These are phyloP conservation scores for Erythrolamprus reginae DNA, from an alignment of 2,113 vertebrate species.

Conservation along the genomic window DNA sequence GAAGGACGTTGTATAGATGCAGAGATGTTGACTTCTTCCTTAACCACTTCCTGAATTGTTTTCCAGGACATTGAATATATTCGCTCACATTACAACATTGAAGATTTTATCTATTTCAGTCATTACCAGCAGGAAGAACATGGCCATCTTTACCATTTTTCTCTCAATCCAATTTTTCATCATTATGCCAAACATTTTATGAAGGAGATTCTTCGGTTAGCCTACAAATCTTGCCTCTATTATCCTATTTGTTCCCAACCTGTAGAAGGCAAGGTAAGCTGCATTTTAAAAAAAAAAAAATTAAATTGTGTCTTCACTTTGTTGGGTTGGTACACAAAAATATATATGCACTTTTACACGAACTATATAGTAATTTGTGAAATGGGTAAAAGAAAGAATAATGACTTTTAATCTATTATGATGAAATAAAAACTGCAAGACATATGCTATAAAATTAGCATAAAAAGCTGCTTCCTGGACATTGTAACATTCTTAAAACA, in stretches of 20 bases:
- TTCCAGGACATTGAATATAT: slow-evolving; percentile 84
- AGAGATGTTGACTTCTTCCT: background rate
- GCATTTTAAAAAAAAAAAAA: too few relatives aligned
- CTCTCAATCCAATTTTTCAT: slow-evolving; percentile 73
- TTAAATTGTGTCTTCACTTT: background rate
- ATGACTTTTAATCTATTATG: background rate
- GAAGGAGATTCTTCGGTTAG: slow-evolving; percentile 83
- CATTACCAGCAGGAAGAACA: slow-evolving; percentile 80
- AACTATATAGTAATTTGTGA: background rate
- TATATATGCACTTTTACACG: background rate
- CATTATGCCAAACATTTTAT: slow-evolving; percentile 78
- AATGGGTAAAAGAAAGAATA: background rate
- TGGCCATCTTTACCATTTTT: slow-evolving; percentile 78
- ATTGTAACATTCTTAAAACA: background rate
- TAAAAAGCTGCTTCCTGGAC: background rate
- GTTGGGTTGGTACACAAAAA: background rate
- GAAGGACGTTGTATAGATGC: background rate
- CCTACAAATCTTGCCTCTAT: slow-evolving; percentile 83
- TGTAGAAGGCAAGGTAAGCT: slow-evolving; percentile 69
- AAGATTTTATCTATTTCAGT: slow-evolving; percentile 86
- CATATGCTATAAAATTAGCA: background rate
- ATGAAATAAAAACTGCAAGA: background rate
- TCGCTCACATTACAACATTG: slow-evolving; percentile 82
- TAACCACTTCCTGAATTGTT: background rate
- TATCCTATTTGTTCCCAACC: slow-evolving; percentile 71